These are phyloP conservation scores for Ancistrus triradiatus DNA, from an alignment of 2,113 vertebrate species.

Conservation along the genomic window DNA sequence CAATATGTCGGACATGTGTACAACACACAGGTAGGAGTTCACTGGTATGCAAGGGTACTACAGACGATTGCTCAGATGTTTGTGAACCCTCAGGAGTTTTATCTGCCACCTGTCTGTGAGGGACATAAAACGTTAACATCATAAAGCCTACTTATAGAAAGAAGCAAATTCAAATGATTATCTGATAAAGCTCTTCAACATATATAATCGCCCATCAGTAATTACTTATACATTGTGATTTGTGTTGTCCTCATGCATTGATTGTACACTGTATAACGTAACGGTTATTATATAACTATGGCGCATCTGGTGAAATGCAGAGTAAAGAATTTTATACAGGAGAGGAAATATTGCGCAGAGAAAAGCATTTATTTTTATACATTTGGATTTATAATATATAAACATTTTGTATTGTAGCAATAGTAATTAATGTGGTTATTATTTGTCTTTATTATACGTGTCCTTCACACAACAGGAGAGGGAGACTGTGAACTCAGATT, in stretches of 20 bases:
- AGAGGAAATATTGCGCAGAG: slow-evolving; percentile 49
- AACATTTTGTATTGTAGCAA: slow-evolving; percentile 25
- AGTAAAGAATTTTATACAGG: slow-evolving; percentile 31
- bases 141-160: slow-evolving; percentile 30
- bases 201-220: slow-evolving; percentile 8
- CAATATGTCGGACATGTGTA: slow-evolving; percentile 24
- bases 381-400: slow-evolving; percentile 68
- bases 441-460: slow-evolving; percentile 31
- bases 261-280: slow-evolving; percentile 21
- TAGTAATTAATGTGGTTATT: slow-evolving; percentile 53
- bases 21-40: slow-evolving; percentile 64
- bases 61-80: slow-evolving; percentile 75
- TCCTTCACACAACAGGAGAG: slow-evolving; percentile 26
- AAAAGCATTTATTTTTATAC: slow-evolving; percentile 77
- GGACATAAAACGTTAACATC: neutral
- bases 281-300: slow-evolving; percentile 5
- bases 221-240: slow-evolving; percentile 12
- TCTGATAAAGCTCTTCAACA: slow-evolving; percentile 17
- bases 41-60: slow-evolving; percentile 92
- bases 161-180: neutral
- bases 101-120: slow-evolving; percentile 46
- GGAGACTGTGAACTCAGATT: no score
- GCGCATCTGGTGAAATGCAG: slow-evolving; percentile 6
- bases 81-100: slow-evolving; percentile 68
- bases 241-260: slow-evolving; percentile 2